These are phyloP conservation scores for Whitmania pigra DNA, from an alignment of 1,140 invertebrate species.

Conservation along the genomic window DNA sequence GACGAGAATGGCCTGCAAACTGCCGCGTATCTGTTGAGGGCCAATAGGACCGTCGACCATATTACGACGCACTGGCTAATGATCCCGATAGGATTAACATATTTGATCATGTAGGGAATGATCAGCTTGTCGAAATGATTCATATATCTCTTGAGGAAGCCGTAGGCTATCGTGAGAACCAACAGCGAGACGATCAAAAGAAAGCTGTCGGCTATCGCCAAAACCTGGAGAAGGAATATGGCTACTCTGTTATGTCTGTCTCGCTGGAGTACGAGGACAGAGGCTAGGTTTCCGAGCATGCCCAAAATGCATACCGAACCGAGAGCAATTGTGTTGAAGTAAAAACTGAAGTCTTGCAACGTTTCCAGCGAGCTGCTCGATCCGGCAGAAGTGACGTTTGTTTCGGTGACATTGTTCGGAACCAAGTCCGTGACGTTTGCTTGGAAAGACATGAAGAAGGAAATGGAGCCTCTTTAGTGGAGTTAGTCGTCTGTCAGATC, in stretches of 20 bases:
- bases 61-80: conserved; percentile 22
- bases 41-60: conserved; percentile 25
- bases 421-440: too few relatives aligned
- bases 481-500: too few relatives aligned
- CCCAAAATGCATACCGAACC: conserved; percentile 18
- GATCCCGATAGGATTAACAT: conserved; percentile 18
- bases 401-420: conserved; percentile 1
- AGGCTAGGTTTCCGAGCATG: conserved; percentile 21
- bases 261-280: conserved; percentile 21
- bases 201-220: conserved; percentile 23
- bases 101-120: conserved; percentile 19
- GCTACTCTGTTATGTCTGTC: conserved; percentile 23
- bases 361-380: not conserved
- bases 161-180: conserved; percentile 15
- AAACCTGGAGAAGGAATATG: conserved; percentile 21
- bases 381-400: not conserved
- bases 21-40: conserved; percentile 23
- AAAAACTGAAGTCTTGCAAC: conserved; percentile 12
- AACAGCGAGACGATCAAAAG: conserved; percentile 19
- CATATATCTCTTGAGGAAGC: conserved; percentile 10
- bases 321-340: conserved; percentile 21
- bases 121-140: not conserved
- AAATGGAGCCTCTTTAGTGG: too few relatives aligned
- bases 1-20: conserved; percentile 23
- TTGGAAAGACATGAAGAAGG: too few relatives aligned